Conservation (phyloP, 2,113 vertebrate species). For the Mola mola region DNA sequence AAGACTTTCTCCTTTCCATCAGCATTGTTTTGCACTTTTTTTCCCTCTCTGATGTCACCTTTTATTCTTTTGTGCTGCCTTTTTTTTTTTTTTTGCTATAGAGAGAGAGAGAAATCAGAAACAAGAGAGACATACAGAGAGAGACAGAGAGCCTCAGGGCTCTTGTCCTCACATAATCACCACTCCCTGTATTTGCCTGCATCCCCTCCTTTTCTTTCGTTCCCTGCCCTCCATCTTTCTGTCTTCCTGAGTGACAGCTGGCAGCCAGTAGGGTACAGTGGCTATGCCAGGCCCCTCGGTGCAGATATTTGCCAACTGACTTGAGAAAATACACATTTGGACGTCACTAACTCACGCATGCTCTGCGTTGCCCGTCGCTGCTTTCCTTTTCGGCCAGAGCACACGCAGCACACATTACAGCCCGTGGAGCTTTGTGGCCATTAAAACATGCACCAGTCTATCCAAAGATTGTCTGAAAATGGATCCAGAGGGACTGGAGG, state of each 20-base stretch:
- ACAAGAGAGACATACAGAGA: constrained; percentile 60
- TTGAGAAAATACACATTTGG: constrained; percentile 70
- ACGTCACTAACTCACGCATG: constrained; percentile 48
- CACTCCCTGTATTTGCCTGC: constrained; percentile 50
- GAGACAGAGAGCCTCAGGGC: constrained; percentile 64
- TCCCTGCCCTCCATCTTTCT: constrained; percentile 64
- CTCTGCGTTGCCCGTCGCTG: constrained; percentile 11
- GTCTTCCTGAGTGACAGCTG: constrained; percentile 81
- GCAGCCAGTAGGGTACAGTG: constrained; percentile 81
- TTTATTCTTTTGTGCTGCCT: constrained; percentile 60
- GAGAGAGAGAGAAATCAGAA: constrained; percentile 69
- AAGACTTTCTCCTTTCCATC: constrained; percentile 17
- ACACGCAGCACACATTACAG: constrained; percentile 34
- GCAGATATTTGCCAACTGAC: constrained; percentile 73
- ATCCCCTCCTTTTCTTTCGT: neutral
- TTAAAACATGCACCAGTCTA: constrained; percentile 47
- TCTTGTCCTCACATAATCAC: constrained; percentile 72
- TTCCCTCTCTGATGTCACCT: constrained; percentile 41
- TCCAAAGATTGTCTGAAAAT: constrained; percentile 38
- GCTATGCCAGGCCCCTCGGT: constrained; percentile 74
- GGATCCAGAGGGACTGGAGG: constrained; percentile 31
- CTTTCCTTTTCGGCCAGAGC: constrained; percentile 17
- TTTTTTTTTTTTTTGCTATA: constrained; percentile 66
- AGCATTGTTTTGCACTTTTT: constrained; percentile 29
- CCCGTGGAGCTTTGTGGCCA: constrained; percentile 43